phyloP scores from a whole-genome alignment of 2,888 invertebrate genomes.

The Eristalinus aeneus region DNA sequence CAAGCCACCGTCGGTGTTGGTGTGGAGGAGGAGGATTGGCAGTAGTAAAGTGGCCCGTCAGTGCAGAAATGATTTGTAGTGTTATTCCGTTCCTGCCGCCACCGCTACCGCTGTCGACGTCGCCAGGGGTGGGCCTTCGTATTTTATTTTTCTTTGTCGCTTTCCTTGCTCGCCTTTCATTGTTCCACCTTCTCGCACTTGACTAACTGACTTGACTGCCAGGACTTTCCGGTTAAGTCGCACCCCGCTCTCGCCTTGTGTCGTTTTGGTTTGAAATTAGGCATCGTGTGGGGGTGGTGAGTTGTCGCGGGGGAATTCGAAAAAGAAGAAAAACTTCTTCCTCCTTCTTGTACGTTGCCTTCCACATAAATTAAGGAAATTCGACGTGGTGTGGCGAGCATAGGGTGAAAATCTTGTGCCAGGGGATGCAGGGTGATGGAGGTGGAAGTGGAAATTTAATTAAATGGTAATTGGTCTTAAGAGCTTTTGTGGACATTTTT shows the following conservation, averaged over 20 bases:
- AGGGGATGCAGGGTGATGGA: background rate
- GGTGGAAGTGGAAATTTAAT: slow-evolving; percentile 67
- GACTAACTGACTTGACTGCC: slow-evolving; percentile 64
- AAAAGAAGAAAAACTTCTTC: slow-evolving; percentile 20
- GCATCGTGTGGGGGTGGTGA: background rate
- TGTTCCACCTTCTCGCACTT: slow-evolving; percentile 33
- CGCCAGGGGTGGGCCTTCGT: background rate
- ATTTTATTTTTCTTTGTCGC: background rate
- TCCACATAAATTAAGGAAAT: slow-evolving; percentile 41
- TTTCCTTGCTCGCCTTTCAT: background rate
- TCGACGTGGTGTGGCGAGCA: background rate
- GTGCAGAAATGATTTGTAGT: slow-evolving; percentile 63
- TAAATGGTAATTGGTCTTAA: slow-evolving; percentile 70
- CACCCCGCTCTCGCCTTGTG: background rate
- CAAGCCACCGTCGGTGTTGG: background rate
- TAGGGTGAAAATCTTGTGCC: background rate
- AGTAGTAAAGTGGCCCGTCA: slow-evolving; percentile 64
- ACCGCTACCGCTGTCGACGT: background rate
- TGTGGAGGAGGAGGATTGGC: background rate
- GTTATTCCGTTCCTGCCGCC: slow-evolving; percentile 1
- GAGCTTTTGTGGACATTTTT: slow-evolving; percentile 57
- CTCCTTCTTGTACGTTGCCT: slow-evolving; percentile 23
- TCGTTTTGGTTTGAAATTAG: slow-evolving; percentile 36
- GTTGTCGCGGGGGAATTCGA: background rate
- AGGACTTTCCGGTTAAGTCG: slow-evolving; percentile 56